phyloP scores from a whole-genome alignment of 1,140 invertebrate species.

The Rhynchophorus ferrugineus region DNA sequence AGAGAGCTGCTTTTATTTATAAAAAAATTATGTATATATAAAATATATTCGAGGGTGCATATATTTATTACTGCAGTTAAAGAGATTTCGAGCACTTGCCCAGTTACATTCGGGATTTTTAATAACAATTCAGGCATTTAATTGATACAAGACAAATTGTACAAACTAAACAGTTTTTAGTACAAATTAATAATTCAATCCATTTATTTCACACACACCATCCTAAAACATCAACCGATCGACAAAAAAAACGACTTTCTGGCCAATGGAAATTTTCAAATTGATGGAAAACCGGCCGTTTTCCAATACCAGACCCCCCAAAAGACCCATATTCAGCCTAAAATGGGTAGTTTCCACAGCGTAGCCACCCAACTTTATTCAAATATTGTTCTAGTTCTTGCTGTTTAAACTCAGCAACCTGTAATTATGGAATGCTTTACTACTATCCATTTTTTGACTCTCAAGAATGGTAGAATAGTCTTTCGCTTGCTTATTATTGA shows the following conservation, averaged over 20 bases:
- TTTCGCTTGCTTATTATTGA: constrained; percentile 8
- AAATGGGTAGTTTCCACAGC: constrained; percentile 20
- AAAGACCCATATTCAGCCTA: constrained; percentile 12
- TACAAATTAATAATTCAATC: constrained; percentile 33
- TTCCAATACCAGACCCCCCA: constrained; percentile 20
- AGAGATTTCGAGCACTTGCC: constrained; percentile 32
- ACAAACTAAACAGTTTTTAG: constrained; percentile 27
- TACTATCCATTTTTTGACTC: constrained; percentile 10
- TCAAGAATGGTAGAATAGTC: constrained; percentile 8
- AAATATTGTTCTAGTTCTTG: constrained; percentile 2
- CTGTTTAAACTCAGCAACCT: not conserved
- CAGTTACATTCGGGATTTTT: constrained; percentile 29
- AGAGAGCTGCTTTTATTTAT: constrained; percentile 39
- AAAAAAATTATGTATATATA: constrained; percentile 34
- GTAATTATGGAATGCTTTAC: constrained; percentile 8
- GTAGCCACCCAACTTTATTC: constrained; percentile 13
- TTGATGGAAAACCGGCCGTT: constrained; percentile 1
- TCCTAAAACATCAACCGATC: constrained; percentile 23
- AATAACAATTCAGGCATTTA: constrained; percentile 16
- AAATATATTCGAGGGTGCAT: constrained; percentile 38
- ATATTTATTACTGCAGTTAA: constrained; percentile 34
- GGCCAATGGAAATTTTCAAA: constrained; percentile 16
- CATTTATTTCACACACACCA: constrained; percentile 41
- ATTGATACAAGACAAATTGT: constrained; percentile 22
- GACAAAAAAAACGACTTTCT: constrained; percentile 13